Conservation (phyloP, 2,888 invertebrate genomes). For the Heliconius hortense region DNA sequence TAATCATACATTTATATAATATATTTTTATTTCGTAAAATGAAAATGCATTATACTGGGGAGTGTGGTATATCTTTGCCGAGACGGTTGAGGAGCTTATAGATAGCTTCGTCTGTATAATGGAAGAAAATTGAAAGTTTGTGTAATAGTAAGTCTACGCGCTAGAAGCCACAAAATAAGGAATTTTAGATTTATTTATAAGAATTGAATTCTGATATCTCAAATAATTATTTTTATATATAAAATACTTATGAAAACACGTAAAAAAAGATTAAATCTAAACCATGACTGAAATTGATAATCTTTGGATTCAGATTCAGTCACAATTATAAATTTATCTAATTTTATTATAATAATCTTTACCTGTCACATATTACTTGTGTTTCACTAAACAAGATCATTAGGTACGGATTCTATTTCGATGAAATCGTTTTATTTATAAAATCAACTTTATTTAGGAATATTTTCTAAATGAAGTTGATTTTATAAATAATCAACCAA, state of each 20-base stretch:
- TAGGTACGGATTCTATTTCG: background rate
- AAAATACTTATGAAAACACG: no score
- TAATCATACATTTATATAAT: background rate
- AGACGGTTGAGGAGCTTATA: background rate
- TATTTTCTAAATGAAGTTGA: no score
- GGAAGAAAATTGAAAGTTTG: background rate
- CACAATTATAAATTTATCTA: no score
- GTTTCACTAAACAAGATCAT: background rate
- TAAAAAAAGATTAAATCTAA: no score
- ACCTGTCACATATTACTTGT: background rate
- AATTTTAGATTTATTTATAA: background rate
- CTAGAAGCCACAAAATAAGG: no score
- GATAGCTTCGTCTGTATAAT: background rate
- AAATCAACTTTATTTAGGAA: no score
- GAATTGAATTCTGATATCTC: no score
- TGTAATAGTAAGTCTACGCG: no score
- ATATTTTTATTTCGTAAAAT: conserved; percentile 4
- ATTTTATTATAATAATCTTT: background rate
- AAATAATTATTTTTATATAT: no score
- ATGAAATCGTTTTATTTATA: background rate
- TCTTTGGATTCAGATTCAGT: no score
- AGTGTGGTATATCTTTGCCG: background rate
- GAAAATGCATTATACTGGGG: conserved; percentile 1
- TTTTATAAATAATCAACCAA: background rate
- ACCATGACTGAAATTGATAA: no score